Evolutionary conservation across 2,797 vertebrate genomes (phyloP), one percentile per base, ranked within the genome.

Genomic region (Remorina albescens): DNA sequence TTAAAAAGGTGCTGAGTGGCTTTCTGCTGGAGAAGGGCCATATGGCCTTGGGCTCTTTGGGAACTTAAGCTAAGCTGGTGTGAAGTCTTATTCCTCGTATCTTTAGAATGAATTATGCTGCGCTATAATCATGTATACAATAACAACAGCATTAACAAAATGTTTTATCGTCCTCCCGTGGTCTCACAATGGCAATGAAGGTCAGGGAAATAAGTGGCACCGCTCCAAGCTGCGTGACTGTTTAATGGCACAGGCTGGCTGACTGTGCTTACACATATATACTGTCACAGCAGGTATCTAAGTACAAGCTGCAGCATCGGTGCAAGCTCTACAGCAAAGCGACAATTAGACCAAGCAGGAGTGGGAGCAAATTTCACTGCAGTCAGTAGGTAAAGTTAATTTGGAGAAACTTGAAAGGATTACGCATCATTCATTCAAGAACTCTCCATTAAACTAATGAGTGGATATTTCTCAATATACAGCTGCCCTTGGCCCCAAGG

Each of bases 1-100:
- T 94, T 91, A 91, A 93, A 92, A 94, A 90, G 89, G 89, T 89
- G 86, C 90, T 90, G 89, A 93, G 90, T 89, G 84, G 84, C 84
- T 91, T 89, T 88, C 70, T 84, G 76, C 76, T 92, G 89, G 90
- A 92, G 80, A 87, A 77, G 69, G 71, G 91, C 91, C 87, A 91
- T 85, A 89, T 86, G 86, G 89, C 89, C 88, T 75, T 63, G 73
- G 84, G 86, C 87, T 91, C 82, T 85, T 86, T 88, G 78, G 76
- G 83, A 90, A 77, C 79, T 85, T 72, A 70, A 84, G 82, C 86
- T 91, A 90, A 93, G 81, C 81, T 78, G 83, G 81, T 83, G 74
- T 83, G 76, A 91, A 91, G 84, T 85, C 72, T 76, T 76, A 85
- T 84, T 85, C 44, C 81, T 89, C 84, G 79, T 74, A 84, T 90